phyloP scores from a whole-genome alignment of 1,140 invertebrate genomes.

The Helicoverpa zea region DNA sequence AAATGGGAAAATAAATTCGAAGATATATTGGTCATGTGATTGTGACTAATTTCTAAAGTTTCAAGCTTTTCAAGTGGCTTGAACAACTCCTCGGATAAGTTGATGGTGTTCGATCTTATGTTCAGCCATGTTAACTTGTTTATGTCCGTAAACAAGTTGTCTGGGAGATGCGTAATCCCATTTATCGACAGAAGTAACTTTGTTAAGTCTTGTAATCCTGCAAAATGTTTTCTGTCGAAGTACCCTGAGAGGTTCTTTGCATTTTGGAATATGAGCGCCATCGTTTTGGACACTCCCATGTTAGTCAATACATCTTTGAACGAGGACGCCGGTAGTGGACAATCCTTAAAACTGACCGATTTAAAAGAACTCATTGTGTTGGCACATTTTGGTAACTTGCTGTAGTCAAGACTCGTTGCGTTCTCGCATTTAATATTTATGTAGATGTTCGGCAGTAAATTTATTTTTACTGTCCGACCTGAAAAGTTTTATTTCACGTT shows the following conservation, averaged over 20 bases:
- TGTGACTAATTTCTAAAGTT: slow-evolving; percentile 88
- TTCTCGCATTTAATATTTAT: slow-evolving; percentile 82
- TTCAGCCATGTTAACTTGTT: slow-evolving; percentile 88
- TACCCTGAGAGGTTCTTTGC: slow-evolving; percentile 81
- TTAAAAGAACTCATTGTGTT: slow-evolving; percentile 73
- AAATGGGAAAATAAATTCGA: slow-evolving; percentile 88
- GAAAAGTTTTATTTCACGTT: slow-evolving; percentile 57
- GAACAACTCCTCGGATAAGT: slow-evolving; percentile 87
- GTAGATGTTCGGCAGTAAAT: slow-evolving; percentile 77
- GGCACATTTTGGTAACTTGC: slow-evolving; percentile 78
- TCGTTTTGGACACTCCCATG: slow-evolving; percentile 81
- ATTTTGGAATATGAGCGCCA: slow-evolving; percentile 83
- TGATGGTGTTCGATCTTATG: slow-evolving; percentile 88
- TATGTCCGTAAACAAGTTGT: slow-evolving; percentile 88
- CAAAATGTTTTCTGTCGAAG: slow-evolving; percentile 86
- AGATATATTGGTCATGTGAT: slow-evolving; percentile 87
- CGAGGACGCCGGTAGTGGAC: slow-evolving; percentile 79
- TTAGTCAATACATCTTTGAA: slow-evolving; percentile 78
- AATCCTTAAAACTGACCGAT: slow-evolving; percentile 83
- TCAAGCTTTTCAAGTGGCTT: slow-evolving; percentile 86
- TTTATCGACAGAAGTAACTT: slow-evolving; percentile 85
- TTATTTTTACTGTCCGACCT: slow-evolving; percentile 78
- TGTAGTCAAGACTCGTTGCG: slow-evolving; percentile 74
- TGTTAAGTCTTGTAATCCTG: slow-evolving; percentile 83
- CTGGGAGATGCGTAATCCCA: slow-evolving; percentile 85